Conservation (phyloP, 2,797 vertebrate genomes). For the Platalea minor region DNA sequence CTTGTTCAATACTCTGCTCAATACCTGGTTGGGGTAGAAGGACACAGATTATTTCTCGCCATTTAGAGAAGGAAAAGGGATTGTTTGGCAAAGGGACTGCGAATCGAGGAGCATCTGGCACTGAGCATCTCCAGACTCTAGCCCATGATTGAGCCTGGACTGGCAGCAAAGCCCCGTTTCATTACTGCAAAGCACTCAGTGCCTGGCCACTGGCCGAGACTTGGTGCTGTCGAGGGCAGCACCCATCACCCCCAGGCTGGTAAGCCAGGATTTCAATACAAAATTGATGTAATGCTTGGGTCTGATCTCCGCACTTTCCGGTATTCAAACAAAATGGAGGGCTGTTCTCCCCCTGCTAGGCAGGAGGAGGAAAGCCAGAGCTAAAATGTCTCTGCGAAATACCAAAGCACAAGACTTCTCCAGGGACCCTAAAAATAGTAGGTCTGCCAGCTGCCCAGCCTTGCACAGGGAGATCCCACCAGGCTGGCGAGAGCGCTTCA, state of each 20-base stretch:
- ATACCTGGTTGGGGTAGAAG: conserved; percentile 78
- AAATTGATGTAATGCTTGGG: background rate
- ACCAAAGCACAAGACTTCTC: background rate
- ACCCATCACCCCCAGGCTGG: background rate
- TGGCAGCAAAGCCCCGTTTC: background rate
- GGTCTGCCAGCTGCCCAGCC: background rate
- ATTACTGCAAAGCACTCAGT: background rate
- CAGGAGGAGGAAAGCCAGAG: background rate
- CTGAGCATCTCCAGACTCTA: background rate
- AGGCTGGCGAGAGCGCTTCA: background rate
- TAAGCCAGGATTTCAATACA: background rate
- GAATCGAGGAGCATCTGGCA: background rate
- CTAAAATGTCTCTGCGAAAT: background rate
- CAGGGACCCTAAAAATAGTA: background rate
- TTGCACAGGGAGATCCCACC: background rate
- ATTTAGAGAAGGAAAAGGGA: background rate
- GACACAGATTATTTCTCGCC: background rate
- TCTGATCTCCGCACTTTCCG: background rate
- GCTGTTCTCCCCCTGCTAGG: background rate
- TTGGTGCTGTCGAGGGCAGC: background rate
- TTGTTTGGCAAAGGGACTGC: background rate
- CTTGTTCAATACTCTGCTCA: conserved; percentile 92
- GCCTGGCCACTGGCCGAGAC: background rate
- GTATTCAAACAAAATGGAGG: background rate
- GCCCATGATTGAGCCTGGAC: background rate